These are phyloP conservation scores for Leptinotarsa texana DNA, from an alignment of 1,140 invertebrate species.

Conservation along the genomic window DNA sequence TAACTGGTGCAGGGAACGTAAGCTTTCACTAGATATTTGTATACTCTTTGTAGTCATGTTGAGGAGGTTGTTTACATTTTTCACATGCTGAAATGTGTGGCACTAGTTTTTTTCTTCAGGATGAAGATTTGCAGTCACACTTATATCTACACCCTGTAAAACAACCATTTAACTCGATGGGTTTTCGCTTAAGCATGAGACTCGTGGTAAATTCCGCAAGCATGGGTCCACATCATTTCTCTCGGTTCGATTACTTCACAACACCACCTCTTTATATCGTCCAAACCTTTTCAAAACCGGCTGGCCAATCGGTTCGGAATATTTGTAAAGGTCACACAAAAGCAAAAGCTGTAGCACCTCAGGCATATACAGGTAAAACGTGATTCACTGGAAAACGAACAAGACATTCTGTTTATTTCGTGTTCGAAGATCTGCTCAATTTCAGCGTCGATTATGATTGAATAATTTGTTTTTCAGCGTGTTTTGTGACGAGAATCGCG, in stretches of 20 bases:
- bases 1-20: too few species aligned
- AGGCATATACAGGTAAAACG: constrained; percentile 25
- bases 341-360: constrained; percentile 16
- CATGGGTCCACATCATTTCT: not conserved
- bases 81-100: too few species aligned
- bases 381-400: constrained; percentile 26
- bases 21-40: too few species aligned
- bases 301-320: constrained; percentile 20
- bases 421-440: not conserved
- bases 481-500: constrained; percentile 54
- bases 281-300: constrained; percentile 28
- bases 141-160: not conserved
- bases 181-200: too few species aligned
- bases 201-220: too few species aligned
- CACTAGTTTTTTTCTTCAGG: too few species aligned
- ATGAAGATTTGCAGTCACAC: too few species aligned
- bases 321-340: constrained; percentile 29
- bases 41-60: too few species aligned
- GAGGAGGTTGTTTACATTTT: too few species aligned
- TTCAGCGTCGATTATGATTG: constrained; percentile 15
- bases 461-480: constrained; percentile 50
- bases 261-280: not conserved
- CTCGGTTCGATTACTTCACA: constrained; percentile 5
- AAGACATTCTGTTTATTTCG: not conserved
- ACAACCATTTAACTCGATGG: constrained; percentile 13